Conservation (phyloP, 2,113 vertebrate genomes). For the Pantherophis guttatus region DNA sequence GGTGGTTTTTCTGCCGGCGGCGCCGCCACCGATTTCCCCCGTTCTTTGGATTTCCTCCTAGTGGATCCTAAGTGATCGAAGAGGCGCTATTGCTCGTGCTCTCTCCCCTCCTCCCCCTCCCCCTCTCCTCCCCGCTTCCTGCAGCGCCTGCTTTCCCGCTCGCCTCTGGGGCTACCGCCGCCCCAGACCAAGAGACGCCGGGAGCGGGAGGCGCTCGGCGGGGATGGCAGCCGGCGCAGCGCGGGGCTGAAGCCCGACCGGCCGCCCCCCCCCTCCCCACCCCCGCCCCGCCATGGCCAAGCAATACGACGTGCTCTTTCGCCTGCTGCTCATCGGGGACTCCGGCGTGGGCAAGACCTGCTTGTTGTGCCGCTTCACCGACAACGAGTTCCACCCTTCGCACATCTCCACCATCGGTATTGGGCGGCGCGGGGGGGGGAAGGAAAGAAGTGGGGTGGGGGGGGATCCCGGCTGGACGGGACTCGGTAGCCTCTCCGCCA, state of each 20-base stretch:
- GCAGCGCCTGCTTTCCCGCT: background rate
- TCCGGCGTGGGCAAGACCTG: slow-evolving; percentile 94
- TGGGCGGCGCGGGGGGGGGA: background rate
- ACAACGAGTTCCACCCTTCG: slow-evolving; percentile 86
- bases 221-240: slow-evolving; percentile 45
- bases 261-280: slow-evolving; percentile 30
- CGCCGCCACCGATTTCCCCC: background rate
- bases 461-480: background rate
- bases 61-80: background rate
- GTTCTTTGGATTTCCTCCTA: background rate
- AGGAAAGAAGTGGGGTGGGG: background rate
- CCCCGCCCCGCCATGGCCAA: slow-evolving; percentile 79
- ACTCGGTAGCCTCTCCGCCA: background rate
- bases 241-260: slow-evolving; percentile 25
- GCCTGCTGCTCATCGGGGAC: slow-evolving; percentile 87
- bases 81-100: background rate
- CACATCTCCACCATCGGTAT: slow-evolving; percentile 96
- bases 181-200: slow-evolving; percentile 39
- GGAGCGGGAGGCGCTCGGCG: slow-evolving; percentile 9
- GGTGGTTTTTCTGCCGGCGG: background rate
- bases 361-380: slow-evolving; percentile 89
- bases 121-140: background rate
- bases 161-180: background rate
- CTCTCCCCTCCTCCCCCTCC: background rate
- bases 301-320: slow-evolving; percentile 87